phyloP scores from a whole-genome alignment of 2,797 vertebrate genomes.

The Pangasius macronema region DNA sequence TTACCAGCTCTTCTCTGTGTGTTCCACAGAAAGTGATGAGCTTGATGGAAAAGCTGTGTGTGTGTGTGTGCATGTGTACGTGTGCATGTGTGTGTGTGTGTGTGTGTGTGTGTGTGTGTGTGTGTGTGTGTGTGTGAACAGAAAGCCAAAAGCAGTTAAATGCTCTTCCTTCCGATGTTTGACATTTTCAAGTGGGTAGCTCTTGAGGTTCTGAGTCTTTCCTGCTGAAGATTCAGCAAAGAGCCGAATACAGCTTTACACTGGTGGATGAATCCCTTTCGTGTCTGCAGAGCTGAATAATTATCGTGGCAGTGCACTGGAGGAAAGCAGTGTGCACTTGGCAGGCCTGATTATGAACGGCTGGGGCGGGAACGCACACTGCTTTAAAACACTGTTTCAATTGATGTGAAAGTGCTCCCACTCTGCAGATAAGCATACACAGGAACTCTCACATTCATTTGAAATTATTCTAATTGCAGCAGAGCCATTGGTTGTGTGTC shows the following conservation, averaged over 20 bases:
- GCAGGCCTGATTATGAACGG: conserved; percentile 49
- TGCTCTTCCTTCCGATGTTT: conserved; percentile 47
- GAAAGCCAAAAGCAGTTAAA: conserved; percentile 41
- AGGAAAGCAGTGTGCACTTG: conserved; percentile 38
- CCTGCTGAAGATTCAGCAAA: conserved; percentile 25
- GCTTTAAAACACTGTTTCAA: conserved; percentile 49
- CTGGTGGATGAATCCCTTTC: neutral
- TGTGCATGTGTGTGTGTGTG: neutral
- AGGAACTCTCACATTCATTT: conserved; percentile 57
- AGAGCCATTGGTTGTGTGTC: conserved; percentile 45
- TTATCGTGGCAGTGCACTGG: conserved; percentile 16
- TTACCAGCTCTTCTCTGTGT: conserved; percentile 39
- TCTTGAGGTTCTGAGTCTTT: conserved; percentile 47
- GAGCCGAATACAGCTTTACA: conserved; percentile 28
- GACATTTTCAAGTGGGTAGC: conserved; percentile 54
- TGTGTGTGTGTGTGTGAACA: conserved; percentile 29
- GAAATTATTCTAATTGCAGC: conserved; percentile 59
- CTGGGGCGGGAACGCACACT: conserved; percentile 13
- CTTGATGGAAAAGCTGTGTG: conserved; percentile 48
- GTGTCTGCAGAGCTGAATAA: conserved; percentile 15
- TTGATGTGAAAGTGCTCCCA: conserved; percentile 53
- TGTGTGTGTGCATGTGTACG: conserved; percentile 33
- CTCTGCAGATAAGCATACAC: conserved; percentile 51
- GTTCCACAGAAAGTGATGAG: conserved; percentile 59
- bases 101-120: conserved; percentile 37